Evolutionary conservation across 64 coral and sea anemone genomes (phyloP).

Genomic region (Stichodactyla mertensii): DNA sequence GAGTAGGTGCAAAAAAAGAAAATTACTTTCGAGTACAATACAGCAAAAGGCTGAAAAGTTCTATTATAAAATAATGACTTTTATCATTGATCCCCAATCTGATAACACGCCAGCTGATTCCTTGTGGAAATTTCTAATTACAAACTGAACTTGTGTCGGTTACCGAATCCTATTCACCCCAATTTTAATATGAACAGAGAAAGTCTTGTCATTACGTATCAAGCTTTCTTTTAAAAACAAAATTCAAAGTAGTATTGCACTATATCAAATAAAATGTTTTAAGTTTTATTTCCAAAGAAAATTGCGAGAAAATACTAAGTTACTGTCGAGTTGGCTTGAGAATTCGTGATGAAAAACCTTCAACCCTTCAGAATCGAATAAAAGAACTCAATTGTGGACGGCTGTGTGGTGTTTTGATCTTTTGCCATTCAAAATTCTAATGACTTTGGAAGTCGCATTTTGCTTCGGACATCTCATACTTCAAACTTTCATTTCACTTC

Average conservation of each 20-base stretch:
- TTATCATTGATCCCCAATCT: background rate
- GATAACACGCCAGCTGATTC: background rate
- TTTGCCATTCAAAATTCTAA: background rate
- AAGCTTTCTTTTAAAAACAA: too few relatives aligned
- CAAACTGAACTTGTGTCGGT: constrained; percentile 4
- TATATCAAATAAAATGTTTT: background rate
- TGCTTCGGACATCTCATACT: background rate
- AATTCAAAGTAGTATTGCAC: background rate
- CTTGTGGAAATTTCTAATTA: background rate
- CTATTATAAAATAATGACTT: background rate
- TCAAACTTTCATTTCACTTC: background rate
- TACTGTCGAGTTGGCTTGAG: background rate
- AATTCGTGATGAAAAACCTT: background rate
- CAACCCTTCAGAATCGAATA: background rate
- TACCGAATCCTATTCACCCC: background rate
- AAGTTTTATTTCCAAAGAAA: background rate
- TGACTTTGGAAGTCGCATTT: background rate
- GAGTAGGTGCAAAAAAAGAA: background rate
- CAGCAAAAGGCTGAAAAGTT: background rate
- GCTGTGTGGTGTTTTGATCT: background rate
- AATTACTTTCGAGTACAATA: background rate
- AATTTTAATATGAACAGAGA: background rate
- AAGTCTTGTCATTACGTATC: background rate
- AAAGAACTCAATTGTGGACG: background rate
- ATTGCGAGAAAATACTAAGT: background rate